These are phyloP conservation scores for Machimus rusticus DNA, from an alignment of 2,888 invertebrate species.

Conservation along the genomic window DNA sequence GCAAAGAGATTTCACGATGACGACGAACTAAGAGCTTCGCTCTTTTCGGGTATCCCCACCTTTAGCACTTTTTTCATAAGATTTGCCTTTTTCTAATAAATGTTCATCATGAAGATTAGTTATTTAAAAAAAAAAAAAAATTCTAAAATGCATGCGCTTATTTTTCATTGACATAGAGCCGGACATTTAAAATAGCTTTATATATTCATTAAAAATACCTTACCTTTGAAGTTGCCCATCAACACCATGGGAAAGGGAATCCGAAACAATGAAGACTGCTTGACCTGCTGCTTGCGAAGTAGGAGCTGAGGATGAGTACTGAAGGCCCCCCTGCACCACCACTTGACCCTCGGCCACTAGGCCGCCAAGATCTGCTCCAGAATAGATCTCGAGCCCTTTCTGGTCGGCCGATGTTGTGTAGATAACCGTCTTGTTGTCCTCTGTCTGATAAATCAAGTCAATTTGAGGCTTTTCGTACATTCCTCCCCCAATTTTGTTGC, in stretches of 20 bases:
- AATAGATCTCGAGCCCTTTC: conserved; percentile 77
- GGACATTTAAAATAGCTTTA: not conserved
- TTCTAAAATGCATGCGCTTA: not conserved
- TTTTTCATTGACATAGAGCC: not conserved
- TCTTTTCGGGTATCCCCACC: too few relatives aligned
- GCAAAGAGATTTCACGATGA: too few relatives aligned
- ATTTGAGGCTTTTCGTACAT: conserved; percentile 65
- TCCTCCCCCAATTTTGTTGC: conserved; percentile 43
- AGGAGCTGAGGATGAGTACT: conserved; percentile 58
- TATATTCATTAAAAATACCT: conserved; percentile 49
- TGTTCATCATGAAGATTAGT: too few relatives aligned
- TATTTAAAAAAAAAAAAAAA: too few relatives aligned
- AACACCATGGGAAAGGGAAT: conserved; percentile 57
- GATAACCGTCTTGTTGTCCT: conserved; percentile 84
- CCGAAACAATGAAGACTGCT: conserved; percentile 62
- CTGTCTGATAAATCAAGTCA: conserved; percentile 79
- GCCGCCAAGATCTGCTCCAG: conserved; percentile 60
- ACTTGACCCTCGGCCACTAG: conserved; percentile 62
- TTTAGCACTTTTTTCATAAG: too few relatives aligned
- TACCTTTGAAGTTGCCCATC: conserved; percentile 62
- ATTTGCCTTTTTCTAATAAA: too few relatives aligned
- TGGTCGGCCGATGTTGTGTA: conserved; percentile 80
- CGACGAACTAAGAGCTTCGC: too few relatives aligned
- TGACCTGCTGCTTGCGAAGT: conserved; percentile 55
- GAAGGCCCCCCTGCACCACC: conserved; percentile 60